Conservation (phyloP, 1,140 invertebrate genomes). For the Subanguina moxae region DNA sequence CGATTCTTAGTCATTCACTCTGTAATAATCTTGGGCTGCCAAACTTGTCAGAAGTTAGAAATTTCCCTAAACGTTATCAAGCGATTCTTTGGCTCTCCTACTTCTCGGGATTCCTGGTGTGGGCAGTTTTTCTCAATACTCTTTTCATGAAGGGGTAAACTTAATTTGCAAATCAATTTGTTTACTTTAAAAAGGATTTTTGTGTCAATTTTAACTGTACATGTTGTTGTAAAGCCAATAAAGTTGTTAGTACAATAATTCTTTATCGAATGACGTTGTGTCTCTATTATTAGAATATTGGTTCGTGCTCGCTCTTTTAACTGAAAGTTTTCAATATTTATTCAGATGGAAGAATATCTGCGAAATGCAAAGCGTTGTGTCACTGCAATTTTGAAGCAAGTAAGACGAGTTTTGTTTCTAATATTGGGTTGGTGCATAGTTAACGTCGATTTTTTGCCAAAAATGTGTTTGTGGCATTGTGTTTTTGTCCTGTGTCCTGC, state of each 20-base stretch:
- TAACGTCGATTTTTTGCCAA: too few species aligned
- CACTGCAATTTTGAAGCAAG: constrained; percentile 3
- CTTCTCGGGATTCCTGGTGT: not conserved
- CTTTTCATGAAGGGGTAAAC: too few species aligned
- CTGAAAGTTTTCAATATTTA: not conserved
- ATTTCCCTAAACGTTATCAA: not conserved
- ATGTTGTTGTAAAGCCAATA: not conserved
- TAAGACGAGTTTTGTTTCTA: too few species aligned
- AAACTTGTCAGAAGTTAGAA: constrained; percentile 8
- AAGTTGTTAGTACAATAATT: too few species aligned
- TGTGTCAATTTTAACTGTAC: not conserved
- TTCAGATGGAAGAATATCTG: constrained; percentile 9
- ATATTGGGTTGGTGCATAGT: too few species aligned
- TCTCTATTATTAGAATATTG: not conserved
- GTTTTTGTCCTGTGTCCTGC: too few species aligned
- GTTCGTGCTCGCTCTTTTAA: too few species aligned
- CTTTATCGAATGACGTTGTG: too few species aligned
- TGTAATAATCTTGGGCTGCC: constrained; percentile 29
- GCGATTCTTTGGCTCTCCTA: not conserved
- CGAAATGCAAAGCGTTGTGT: constrained; percentile 3
- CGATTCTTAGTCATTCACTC: constrained; percentile 25
- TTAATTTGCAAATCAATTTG: not conserved
- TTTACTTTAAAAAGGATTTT: not conserved
- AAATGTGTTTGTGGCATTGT: too few species aligned
- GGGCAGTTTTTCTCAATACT: not conserved